A percentile compares a stretch with the other conserved stretches of the same genome.
Conservation (phyloP, 2,888 invertebrate genomes). For the Coleophora deauratella region DNA sequence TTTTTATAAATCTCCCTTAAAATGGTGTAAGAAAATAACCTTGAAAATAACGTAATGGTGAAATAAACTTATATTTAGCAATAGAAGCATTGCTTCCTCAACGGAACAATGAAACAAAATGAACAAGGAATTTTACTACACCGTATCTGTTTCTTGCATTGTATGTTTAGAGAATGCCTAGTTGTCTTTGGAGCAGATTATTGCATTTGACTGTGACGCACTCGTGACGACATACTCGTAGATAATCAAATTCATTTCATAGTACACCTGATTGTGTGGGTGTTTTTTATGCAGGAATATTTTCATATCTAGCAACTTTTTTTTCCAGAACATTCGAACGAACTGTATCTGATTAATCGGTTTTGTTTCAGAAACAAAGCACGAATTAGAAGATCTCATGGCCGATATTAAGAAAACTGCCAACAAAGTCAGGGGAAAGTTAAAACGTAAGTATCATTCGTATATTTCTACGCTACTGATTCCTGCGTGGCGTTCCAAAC, state of each 20-base stretch:
- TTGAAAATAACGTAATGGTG: too few relatives aligned
- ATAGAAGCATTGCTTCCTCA: too few relatives aligned
- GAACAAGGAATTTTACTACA: too few relatives aligned
- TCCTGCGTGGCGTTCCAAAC: too few relatives aligned
- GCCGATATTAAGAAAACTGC: conserved; percentile 99
- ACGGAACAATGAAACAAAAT: too few relatives aligned
- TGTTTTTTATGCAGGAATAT: conserved; percentile 24
- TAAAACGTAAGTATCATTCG: conserved; percentile 90
- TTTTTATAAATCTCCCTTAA: too few relatives aligned
- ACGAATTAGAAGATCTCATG: conserved; percentile 99
- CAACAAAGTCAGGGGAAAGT: conserved; percentile 99
- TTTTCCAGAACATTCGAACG: too few relatives aligned
- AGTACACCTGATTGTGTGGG: conserved; percentile 30
- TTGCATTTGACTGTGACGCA: conserved; percentile 8
- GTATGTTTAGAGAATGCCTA: not conserved
- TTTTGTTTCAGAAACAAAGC: conserved; percentile 94
- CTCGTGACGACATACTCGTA: conserved; percentile 3
- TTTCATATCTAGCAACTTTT: conserved; percentile 17
- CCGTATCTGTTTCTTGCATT: not conserved
- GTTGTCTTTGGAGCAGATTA: not conserved
- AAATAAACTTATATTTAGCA: too few relatives aligned
- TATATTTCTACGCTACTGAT: too few relatives aligned
- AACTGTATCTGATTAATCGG: not conserved
- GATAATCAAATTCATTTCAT: conserved; percentile 10
- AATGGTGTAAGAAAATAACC: too few relatives aligned